These are phyloP conservation scores for Macrotus californicus DNA, from an alignment of 2,113 vertebrate species.

Conservation along the genomic window DNA sequence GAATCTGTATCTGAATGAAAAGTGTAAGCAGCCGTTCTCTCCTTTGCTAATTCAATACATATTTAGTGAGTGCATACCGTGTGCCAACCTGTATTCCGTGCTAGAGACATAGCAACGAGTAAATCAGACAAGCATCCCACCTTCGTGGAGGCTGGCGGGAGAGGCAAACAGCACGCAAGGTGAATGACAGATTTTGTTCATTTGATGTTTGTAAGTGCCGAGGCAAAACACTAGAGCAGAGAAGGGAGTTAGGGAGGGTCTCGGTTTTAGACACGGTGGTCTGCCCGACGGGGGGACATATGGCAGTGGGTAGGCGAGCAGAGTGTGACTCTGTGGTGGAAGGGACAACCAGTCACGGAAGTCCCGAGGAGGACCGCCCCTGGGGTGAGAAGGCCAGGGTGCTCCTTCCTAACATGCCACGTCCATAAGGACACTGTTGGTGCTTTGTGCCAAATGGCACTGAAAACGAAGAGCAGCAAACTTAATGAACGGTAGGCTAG, in stretches of 20 bases:
- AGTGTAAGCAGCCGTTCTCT: background rate
- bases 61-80: background rate
- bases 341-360: background rate
- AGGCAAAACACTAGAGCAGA: background rate
- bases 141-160: background rate
- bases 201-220: background rate
- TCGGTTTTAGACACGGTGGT: background rate
- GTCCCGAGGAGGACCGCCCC: fast-evolving
- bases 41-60: background rate
- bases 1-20: background rate
- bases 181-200: too few relatives aligned
- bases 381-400: background rate
- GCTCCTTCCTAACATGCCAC: background rate
- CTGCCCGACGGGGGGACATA: background rate
- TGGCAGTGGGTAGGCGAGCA: background rate
- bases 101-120: background rate
- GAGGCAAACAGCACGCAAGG: background rate
- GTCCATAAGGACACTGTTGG: background rate
- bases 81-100: background rate
- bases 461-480: background rate
- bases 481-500: background rate
- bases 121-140: background rate
- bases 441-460: fast-evolving
- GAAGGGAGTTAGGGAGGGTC: too few relatives aligned
- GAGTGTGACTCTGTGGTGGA: background rate